Evolutionary conservation across 2,113 vertebrate species (phyloP), one percentile per base, ranked within the genome.

Genomic region (Phycodurus eques): DNA sequence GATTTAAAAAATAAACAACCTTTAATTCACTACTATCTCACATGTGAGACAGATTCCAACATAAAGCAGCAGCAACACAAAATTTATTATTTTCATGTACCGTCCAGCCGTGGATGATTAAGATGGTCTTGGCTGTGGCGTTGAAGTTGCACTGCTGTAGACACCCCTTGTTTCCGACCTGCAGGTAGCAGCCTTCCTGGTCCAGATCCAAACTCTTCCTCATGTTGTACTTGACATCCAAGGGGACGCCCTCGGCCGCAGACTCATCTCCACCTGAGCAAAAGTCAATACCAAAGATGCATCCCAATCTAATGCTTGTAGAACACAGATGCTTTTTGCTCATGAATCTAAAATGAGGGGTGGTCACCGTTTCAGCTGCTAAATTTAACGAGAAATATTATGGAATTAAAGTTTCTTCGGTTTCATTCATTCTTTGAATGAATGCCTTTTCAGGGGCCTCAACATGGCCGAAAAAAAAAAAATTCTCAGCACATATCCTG

Each of bases 51-150:
- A 77, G 68, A 68, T 57, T 82, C 74, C 77, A 76, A 33, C 65
- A 68, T 61, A 14, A 46, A 13, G 35, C 35, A 39, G 35, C 6
- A 39, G 2, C 35, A 66, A 66, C 17, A 44, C 39, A 49, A 66
- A 4, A 67, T 14, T 8, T 8, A 2, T 20, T 4, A 1, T 19
- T 56, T 20, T 4, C 31, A 51, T 17, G 4, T 83, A 98, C 97
- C 62, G 95, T 95, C 98, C 98, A 99, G 59, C 97, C 96, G 8
- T 99, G 98, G 77, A 99, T 95, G 85, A 99, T 93, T 75, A 99
- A 91, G 83, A 99, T 96, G 0, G 94, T 97, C 82, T 94, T 98
- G 0, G 94, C 91, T 5, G 95, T 95, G 35, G 75, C 2, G 5
- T 99, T 98, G 89, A 98, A 98, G 67, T 87, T 84, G 80, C 98